A percentile compares a stretch with the other conserved stretches of the same genome.
Conservation (phyloP, 2,888 invertebrate genomes). For the Leptinotarsa rubiginosa region DNA sequence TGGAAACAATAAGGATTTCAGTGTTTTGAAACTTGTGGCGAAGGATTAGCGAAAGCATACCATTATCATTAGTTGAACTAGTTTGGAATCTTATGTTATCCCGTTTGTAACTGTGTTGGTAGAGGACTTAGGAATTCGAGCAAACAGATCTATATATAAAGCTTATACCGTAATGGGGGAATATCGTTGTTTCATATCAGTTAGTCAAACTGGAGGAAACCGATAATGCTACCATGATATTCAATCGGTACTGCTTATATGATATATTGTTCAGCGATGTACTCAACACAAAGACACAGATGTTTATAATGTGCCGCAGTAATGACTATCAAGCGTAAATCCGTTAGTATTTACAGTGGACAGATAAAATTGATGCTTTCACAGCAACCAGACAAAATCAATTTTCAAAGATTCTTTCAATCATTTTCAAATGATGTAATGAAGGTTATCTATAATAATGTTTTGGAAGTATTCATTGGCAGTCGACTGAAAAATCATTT, state of each 20-base stretch:
- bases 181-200: constrained; percentile 9
- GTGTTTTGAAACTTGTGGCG: constrained; percentile 53
- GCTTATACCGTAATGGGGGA: constrained; percentile 3
- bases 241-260: neutral
- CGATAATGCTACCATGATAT: constrained; percentile 1
- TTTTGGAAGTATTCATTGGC: too few species aligned
- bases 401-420: too few species aligned
- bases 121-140: constrained; percentile 30
- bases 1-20: constrained; percentile 44
- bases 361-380: too few species aligned
- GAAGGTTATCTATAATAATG: too few species aligned
- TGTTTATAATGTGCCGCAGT: too few species aligned
- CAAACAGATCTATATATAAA: constrained; percentile 24
- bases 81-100: constrained; percentile 40
- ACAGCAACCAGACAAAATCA: too few species aligned
- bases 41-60: constrained; percentile 48
- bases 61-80: constrained; percentile 48
- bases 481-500: too few species aligned
- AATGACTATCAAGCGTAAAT: too few species aligned
- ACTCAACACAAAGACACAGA: neutral
- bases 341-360: too few species aligned
- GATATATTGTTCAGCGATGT: neutral
- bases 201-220: constrained; percentile 7
- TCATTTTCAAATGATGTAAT: too few species aligned
- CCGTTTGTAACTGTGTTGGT: constrained; percentile 36